Evolutionary conservation across 2,113 vertebrate genomes (phyloP).

Genomic region (Ahaetulla prasina): DNA sequence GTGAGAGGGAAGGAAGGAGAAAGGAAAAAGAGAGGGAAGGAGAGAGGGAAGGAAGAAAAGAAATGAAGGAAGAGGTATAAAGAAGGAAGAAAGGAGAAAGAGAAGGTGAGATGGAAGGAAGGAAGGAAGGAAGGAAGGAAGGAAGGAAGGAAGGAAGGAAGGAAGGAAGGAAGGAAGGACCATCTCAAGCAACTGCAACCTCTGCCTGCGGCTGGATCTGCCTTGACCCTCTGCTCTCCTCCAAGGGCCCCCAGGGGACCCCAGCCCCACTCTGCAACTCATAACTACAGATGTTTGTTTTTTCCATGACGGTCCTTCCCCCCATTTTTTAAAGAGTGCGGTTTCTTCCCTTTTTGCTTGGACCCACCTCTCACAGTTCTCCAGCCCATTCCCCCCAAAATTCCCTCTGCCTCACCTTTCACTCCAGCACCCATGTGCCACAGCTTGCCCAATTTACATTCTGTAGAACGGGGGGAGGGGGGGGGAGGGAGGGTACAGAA

Average conservation of each 20-base stretch:
- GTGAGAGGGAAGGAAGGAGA: no score
- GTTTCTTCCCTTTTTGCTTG: not conserved
- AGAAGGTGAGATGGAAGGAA: not conserved
- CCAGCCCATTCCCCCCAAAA: not conserved
- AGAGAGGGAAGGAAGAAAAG: no score
- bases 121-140: no score
- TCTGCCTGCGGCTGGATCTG: not conserved
- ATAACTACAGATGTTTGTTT: not conserved
- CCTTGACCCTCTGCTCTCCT: not conserved
- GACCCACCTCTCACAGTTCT: not conserved
- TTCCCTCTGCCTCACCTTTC: conserved; percentile 18
- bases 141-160: no score
- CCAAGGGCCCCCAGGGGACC: no score
- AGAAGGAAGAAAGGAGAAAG: not conserved
- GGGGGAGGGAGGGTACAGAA: accelerated
- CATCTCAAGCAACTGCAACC: no score
- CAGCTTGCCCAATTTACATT: conserved; percentile 56
- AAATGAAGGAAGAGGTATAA: not conserved
- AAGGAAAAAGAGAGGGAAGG: not conserved
- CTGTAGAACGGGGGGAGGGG: not conserved
- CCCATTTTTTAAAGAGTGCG: not conserved
- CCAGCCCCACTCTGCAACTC: not conserved
- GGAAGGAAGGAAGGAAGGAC: not conserved
- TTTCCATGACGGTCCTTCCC: not conserved
- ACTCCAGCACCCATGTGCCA: not conserved